Base-by-base conservation (phyloP, 2,113 vertebrate species). In the Dipodomys ordii region DNA sequence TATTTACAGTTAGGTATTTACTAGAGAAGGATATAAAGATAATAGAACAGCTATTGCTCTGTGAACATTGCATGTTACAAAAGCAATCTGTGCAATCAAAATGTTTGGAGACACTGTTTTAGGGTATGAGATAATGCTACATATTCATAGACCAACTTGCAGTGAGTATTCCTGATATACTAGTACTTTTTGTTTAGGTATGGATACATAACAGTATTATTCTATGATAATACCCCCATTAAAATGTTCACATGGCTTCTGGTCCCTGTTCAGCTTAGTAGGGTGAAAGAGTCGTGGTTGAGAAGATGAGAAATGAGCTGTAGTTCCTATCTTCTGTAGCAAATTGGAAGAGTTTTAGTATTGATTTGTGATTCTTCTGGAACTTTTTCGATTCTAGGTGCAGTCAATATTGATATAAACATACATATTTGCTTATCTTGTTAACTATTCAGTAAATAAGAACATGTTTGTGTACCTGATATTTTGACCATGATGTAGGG, bases 121-220 rank as follows among this genome's bases (percentile, higher is more conserved):
- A 28, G 22, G 91, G 23, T 27, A 80, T 69, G 83, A 39, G 20
- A 81, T 77, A 64, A 77, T 85, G 19, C 35, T 11, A 77, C 69
- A 39, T 68, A 74, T 6, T 39, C 7, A 77, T 4, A 30, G 10
- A 91, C 44, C 19, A 80, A 35, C 83, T 92, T 91, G 15, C n/a
- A 78, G 22, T 46, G 27, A 83, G 15, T 49, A 15, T 86, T 80
- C 30, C 60, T 62, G 8, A 44, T 82, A 44, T 95, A 27, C 57
- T 67, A 88, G 68, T 32, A 83, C 82, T 85, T 74, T 28, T 93
- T 71, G 7, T 2, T 92, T 30, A 79, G 13, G 39, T 82, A 78
- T 77, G 77, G 19, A 90, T 53, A 27, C 87, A 83, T 69, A 84
- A 46, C 74, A 78, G 72, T 39, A 88, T 5, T 68, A 90, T 95